Base-by-base conservation (phyloP, 2,888 invertebrate species). In the Zhengitettix transpicula region DNA sequence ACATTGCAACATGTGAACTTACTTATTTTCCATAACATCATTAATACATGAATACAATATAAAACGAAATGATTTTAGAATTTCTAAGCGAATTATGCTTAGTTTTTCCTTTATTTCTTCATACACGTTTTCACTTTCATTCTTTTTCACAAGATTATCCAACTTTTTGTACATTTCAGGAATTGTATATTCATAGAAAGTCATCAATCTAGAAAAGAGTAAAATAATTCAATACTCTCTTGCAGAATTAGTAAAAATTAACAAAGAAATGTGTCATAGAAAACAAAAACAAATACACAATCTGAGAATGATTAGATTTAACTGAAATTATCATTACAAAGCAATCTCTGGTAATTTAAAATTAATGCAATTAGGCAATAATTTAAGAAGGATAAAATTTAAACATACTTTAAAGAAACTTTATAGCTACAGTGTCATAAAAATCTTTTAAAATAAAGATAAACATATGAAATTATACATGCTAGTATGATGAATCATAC, bases 181-280 rank as follows among this genome's bases (percentile, higher is more conserved):
- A 65, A 90, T 79, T 9, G 85, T 82, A 66, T 78, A 79, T 65
- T 88, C 87, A 72, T 93, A 93, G 64, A 89, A 79, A 63, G 80
- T 80, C 64, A 87, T 81, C 71, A 92, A 77, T 71, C 88, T 89
- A 75, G 55, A 76, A 74, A 58, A 64, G 61, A 8, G 62, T 17
- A 42, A 56, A 52, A 63, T 44, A 56, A 51, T 15, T 1, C 9
- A 1, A 10, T 15, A 1, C 51, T 10, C 1, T 51, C 9, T 51
- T 12, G 16, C n/a, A 0, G 2, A 15, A 51, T 51, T 28, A 28
- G 28, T 28, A 28, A 28, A 28, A 28, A 2, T 28, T 28, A 28
- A 28, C 28, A 28, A 7, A 7, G 28, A 28, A 28, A 28, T 28
- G n/a, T n/a, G n/a, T n/a, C n/a, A n/a, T n/a, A n/a, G n/a, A n/a